Conservation (phyloP, 2,888 invertebrate genomes). For the Psylliodes chrysocephalus region DNA sequence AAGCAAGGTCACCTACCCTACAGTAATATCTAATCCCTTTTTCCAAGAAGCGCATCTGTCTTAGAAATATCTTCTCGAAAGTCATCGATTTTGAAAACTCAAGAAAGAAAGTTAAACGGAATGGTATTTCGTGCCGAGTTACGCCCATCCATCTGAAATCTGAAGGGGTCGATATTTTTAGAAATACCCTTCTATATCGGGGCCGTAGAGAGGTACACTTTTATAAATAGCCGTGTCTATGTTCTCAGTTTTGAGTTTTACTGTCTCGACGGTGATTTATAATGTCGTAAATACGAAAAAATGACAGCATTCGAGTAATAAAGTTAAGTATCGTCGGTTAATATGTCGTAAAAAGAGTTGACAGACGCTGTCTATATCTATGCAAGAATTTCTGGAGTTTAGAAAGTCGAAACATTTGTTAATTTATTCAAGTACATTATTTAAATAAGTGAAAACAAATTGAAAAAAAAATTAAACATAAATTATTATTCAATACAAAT, state of each 20-base stretch:
- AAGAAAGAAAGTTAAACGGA: constrained; percentile 43
- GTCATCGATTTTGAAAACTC: constrained; percentile 50
- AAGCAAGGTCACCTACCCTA: constrained; percentile 13
- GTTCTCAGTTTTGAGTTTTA: constrained; percentile 44
- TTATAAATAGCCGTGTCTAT: constrained; percentile 45
- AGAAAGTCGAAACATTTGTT: constrained; percentile 37
- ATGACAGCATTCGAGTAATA: constrained; percentile 50
- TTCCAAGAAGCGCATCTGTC: constrained; percentile 56
- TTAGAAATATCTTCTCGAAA: constrained; percentile 52
- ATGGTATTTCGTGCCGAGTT: constrained; percentile 40
- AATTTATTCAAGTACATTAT: constrained; percentile 24
- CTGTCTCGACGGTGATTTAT: constrained; percentile 50
- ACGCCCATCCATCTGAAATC: too few relatives aligned
- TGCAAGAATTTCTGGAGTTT: neutral
- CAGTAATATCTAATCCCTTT: constrained; percentile 34
- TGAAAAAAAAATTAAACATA: too few relatives aligned
- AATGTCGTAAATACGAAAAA: constrained; percentile 51
- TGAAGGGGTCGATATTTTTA: constrained; percentile 35
- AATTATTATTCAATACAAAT: too few relatives aligned
- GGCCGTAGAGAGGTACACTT: constrained; percentile 41
- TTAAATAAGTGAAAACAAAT: too few relatives aligned
- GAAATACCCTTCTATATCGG: constrained; percentile 43
- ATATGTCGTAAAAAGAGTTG: constrained; percentile 42
- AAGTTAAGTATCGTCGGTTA: constrained; percentile 53
- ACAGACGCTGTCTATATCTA: constrained; percentile 27